phyloP scores from a whole-genome alignment of 2,797 vertebrate genomes.

The Chlorospingus flavigularis region DNA sequence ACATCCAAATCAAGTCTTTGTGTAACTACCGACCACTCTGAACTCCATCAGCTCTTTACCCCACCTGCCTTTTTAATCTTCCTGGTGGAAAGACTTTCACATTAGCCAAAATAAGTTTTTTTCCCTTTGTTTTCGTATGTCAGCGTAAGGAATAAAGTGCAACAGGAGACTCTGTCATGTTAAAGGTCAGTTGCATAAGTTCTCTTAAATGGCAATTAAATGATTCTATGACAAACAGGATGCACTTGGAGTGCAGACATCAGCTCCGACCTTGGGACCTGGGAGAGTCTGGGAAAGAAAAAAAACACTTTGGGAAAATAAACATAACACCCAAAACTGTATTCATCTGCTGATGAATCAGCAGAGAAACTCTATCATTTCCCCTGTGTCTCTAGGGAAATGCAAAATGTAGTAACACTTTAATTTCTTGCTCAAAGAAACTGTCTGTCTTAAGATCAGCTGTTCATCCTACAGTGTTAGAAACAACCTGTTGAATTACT shows the following conservation, averaged over 20 bases:
- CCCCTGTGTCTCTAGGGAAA: not conserved
- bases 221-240: constrained; percentile 72
- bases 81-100: constrained; percentile 28
- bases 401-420: constrained; percentile 37
- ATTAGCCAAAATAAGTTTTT: constrained; percentile 40
- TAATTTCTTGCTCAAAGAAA: constrained; percentile 33
- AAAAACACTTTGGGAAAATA: constrained; percentile 54
- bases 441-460: not conserved
- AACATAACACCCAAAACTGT: constrained; percentile 60
- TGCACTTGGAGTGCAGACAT: constrained; percentile 58
- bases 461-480: not conserved
- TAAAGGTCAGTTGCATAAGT: constrained; percentile 75
- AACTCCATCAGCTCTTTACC: not conserved
- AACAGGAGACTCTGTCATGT: constrained; percentile 51
- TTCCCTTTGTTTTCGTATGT: constrained; percentile 59
- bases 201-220: constrained; percentile 71
- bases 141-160: constrained; percentile 44
- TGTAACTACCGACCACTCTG: not conserved
- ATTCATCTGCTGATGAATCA: constrained; percentile 48
- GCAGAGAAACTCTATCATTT: constrained; percentile 26
- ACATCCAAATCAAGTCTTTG: not conserved
- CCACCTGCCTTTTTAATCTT: constrained; percentile 37
- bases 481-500: not conserved
- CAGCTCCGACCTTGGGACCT: constrained; percentile 64
- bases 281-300: constrained; percentile 75